Base-by-base conservation (phyloP, 2,797 vertebrate genomes). In the Chiroxiphia lanceolata region DNA sequence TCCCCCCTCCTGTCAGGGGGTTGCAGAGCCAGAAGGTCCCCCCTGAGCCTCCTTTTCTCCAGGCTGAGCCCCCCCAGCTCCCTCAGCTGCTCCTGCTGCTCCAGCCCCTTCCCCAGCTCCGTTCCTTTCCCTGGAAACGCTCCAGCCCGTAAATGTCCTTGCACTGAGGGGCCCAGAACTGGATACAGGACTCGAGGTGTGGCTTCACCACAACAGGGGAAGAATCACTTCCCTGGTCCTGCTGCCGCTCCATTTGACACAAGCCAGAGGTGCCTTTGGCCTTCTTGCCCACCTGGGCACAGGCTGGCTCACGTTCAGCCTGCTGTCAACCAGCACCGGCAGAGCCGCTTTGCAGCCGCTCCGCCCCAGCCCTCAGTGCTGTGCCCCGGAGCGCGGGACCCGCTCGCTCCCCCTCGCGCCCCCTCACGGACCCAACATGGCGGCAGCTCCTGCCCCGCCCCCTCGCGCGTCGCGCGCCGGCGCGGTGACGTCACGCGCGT, bases 321-420 rank as follows among this genome's bases (percentile, higher is more conserved):
- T 13, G 34, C 27, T 19, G 10, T 13, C 38, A 53, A 3, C 6
- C 34, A 47, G 29, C 45, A 29, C 3, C 11, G 16, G 4, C 19
- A 51, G 26, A 5, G 9, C 11, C 18, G 9, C 27, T 5, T 26
- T 56, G 22, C 36, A 22, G 26, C 25, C 54, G 8, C 15, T 15
- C 22, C 15, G 15, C 36, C 45, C 40, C 38, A 22, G 11, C 1
- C 7, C 22, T 18, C 19, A 44, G 44, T 18, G 19, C 44, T 9
- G 15, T 2, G 16, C 2, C 33, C 36, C 15, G 3, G 3, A 9
- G 6, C 0, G 6, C 59, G 5, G 14, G 0, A 3, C 34, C 11
- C 11, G 10, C 3, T 14, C 2, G 19, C 1, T 1, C 6, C 13
- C 26, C 33, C 26, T 16, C 50, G 4, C 44, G 44, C 9, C 50